Percentiles rank a stretch among this genome's conserved stretches.
These are phyloP conservation scores for Theocolax elegans DNA, from an alignment of 1,140 invertebrate species.

Conservation along the genomic window DNA sequence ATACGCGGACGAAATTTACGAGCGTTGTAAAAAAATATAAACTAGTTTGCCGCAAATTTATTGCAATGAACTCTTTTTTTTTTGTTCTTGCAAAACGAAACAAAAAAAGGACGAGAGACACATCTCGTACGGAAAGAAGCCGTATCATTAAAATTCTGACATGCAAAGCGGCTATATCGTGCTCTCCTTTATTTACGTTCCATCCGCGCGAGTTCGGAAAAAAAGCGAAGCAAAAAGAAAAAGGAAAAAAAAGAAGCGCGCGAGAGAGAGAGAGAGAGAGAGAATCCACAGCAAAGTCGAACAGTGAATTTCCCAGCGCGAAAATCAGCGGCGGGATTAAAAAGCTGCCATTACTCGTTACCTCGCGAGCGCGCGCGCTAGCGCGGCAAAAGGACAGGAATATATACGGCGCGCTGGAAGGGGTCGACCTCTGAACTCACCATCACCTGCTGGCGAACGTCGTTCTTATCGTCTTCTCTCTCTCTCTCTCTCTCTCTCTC, in stretches of 20 bases:
- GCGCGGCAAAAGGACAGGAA: constrained; percentile 31
- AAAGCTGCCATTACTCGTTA: constrained; percentile 32
- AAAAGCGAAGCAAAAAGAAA: neutral
- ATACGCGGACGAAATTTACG: neutral
- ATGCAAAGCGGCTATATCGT: constrained; percentile 4
- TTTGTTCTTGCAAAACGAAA: neutral
- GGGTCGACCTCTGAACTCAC: constrained; percentile 41
- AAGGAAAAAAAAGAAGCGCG: neutral
- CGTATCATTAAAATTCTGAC: constrained; percentile 21
- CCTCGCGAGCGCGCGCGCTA: neutral
- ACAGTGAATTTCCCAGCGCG: neutral
- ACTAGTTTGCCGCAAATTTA: constrained; percentile 23
- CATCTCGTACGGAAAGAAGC: neutral
- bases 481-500: constrained; percentile 3
- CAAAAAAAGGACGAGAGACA: neutral
- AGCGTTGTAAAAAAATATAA: constrained; percentile 9
- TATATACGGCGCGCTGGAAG: constrained; percentile 33
- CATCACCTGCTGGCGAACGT: constrained; percentile 41
- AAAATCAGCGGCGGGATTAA: constrained; percentile 27
- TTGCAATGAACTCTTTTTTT: constrained; percentile 9
- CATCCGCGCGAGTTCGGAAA: neutral
- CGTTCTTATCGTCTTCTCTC: constrained; percentile 23
- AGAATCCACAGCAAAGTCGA: neutral
- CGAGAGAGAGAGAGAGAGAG: neutral
- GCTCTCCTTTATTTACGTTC: constrained; percentile 23